Percentiles rank a stretch among this genome's conserved stretches.
These are phyloP conservation scores for Solenodon paradoxus DNA, from an alignment of 2,113 vertebrate genomes.

Conservation along the genomic window DNA sequence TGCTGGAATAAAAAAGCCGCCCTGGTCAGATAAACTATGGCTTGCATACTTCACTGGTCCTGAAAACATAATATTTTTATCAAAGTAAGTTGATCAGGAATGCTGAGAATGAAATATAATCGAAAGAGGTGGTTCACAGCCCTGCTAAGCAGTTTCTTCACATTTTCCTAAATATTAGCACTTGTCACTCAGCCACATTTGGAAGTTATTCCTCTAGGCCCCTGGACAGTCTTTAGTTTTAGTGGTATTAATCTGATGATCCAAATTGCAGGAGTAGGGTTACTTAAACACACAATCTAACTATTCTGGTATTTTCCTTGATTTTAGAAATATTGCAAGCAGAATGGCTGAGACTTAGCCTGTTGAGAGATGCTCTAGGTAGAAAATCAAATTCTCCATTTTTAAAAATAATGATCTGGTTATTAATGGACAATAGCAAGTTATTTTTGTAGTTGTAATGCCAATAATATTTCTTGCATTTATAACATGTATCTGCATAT, in stretches of 20 bases:
- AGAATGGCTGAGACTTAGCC: not conserved
- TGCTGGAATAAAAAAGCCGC: not conserved
- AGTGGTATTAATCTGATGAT: not conserved
- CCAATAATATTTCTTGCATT: not conserved
- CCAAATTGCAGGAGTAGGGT: not conserved
- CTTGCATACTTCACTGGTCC: not conserved
- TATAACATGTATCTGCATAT: not conserved
- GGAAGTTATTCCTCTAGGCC: not conserved
- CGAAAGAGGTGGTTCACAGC: no score
- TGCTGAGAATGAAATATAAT: not conserved
- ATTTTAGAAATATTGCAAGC: not conserved
- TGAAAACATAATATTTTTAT: not conserved
- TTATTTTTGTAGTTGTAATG: not conserved
- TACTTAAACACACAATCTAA: not conserved
- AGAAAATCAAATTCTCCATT: not conserved
- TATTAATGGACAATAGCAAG: not conserved
- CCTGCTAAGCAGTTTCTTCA: not conserved
- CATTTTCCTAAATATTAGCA: not conserved
- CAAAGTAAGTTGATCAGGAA: not conserved
- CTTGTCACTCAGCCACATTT: not conserved
- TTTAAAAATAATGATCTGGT: not conserved
- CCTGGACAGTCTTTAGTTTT: not conserved
- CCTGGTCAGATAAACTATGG: not conserved
- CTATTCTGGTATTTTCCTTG: not conserved
- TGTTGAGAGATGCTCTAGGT: not conserved